Conservation (phyloP, 2,888 invertebrate species). For the Lycia hirtaria region DNA sequence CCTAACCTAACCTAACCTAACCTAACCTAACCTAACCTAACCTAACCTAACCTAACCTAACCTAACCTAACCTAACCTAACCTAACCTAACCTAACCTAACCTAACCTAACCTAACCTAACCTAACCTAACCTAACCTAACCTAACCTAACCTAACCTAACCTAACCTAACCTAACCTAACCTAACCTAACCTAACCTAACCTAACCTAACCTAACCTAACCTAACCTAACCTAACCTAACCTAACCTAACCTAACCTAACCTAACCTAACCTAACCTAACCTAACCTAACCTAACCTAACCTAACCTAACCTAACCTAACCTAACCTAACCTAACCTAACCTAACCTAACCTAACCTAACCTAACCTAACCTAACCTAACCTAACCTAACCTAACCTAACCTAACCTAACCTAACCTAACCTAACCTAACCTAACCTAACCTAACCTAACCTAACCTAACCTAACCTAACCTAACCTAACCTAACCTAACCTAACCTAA, state of each 20-base stretch:
- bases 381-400: no score
- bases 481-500: no score
- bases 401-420: no score
- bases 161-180: conserved; percentile 29
- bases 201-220: conserved; percentile 31
- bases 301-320: no score
- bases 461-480: no score
- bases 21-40: conserved; percentile 36
- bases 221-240: conserved; percentile 32
- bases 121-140: conserved; percentile 29
- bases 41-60: conserved; percentile 30
- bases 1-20: conserved; percentile 36
- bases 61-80: conserved; percentile 29
- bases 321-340: no score
- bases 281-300: no score
- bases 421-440: no score
- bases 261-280: conserved; percentile 34
- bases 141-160: conserved; percentile 27
- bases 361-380: no score
- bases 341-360: no score
- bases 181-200: conserved; percentile 31
- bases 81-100: conserved; percentile 31
- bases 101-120: conserved; percentile 31
- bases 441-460: no score
- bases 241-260: conserved; percentile 23